Conservation (phyloP, 2,888 invertebrate genomes). For the Myopa testacea region DNA sequence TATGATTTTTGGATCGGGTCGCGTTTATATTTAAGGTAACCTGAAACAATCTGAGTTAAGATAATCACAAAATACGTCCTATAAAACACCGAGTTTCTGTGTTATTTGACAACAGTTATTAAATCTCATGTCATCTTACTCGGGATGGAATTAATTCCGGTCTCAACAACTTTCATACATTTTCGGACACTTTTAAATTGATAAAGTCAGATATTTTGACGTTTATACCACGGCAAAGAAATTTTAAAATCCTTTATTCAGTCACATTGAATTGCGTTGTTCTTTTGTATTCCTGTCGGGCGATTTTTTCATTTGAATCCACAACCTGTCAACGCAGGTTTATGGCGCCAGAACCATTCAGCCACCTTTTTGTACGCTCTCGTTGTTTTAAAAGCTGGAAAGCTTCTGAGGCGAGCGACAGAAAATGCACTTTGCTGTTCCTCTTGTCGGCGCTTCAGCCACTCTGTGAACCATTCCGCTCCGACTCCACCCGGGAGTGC, state of each 20-base stretch:
- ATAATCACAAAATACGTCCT: no score
- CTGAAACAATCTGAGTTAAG: no score
- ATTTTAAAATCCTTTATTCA: background rate
- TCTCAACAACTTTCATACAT: no score
- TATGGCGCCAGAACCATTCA: constrained; percentile 18
- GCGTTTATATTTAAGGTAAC: no score
- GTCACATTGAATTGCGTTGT: background rate
- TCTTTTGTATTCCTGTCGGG: background rate
- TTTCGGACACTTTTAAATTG: no score
- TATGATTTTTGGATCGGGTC: no score
- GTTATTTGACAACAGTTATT: no score
- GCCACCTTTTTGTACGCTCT: background rate
- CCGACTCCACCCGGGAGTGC: background rate
- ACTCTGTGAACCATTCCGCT: background rate
- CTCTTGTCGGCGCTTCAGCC: background rate
- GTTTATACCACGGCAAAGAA: constrained; percentile 19
- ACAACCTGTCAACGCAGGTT: constrained; percentile 29
- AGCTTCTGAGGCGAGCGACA: constrained; percentile 13
- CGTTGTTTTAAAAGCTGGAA: constrained; percentile 19
- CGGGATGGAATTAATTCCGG: no score
- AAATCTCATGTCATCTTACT: no score
- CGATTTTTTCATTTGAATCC: constrained; percentile 13
- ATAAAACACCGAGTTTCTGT: no score
- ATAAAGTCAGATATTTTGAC: constrained; percentile 22
- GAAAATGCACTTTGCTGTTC: constrained; percentile 7